Percentiles rank a stretch among this genome's conserved stretches.
Conservation (phyloP, 2,113 vertebrate species). For the Ictalurus punctatus region DNA sequence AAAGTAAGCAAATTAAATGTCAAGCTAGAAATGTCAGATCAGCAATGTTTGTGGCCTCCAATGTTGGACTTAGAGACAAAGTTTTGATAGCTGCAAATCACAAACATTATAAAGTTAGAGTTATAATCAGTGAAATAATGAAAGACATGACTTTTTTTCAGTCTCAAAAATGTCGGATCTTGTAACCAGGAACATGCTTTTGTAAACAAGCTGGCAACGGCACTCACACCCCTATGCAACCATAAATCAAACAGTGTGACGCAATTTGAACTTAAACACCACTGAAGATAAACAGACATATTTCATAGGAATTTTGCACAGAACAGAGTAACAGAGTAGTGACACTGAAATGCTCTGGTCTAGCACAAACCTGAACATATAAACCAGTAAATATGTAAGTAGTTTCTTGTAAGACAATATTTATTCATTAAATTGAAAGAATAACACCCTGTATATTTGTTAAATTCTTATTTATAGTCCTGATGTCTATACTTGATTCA, state of each 20-base stretch:
- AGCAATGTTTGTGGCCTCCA: not conserved
- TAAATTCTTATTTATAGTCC: not conserved
- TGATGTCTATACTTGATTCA: too few relatives aligned
- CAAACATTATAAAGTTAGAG: not conserved
- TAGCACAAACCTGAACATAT: not conserved
- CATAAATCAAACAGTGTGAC: not conserved
- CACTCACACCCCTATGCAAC: not conserved
- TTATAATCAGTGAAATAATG: not conserved
- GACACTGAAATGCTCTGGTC: not conserved
- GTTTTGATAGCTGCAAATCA: not conserved
- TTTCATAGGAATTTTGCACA: not conserved
- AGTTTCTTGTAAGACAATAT: not conserved
- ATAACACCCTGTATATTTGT: not conserved
- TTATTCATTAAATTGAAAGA: not conserved
- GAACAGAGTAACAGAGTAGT: not conserved
- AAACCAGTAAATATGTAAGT: not conserved
- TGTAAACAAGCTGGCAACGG: not conserved
- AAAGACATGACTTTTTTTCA: not conserved
- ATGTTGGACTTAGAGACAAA: not conserved
- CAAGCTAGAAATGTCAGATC: not conserved
- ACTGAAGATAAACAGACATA: not conserved
- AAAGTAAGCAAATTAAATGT: not conserved
- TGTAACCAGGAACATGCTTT: not conserved
- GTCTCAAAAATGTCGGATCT: not conserved
- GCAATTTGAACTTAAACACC: not conserved